Evolutionary conservation across 2,888 invertebrate genomes (phyloP), one percentile per base, ranked within the genome.

Genomic region (Yponomeuta sedellus): DNA sequence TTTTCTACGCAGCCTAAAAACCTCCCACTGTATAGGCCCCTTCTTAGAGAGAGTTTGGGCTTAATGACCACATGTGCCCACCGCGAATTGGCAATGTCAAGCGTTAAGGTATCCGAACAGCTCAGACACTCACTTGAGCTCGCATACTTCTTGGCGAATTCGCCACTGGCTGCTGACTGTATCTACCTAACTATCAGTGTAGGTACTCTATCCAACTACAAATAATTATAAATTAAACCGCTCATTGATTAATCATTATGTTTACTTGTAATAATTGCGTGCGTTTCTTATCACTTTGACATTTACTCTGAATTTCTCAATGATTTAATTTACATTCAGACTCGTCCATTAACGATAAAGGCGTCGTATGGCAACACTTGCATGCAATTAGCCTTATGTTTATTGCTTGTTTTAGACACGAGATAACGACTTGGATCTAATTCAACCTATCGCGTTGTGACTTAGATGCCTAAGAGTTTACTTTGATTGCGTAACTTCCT

Each of bases 311-410:
- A 25, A 25, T 25, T 64, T 64, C 52, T 64, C 57, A 64, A 64
- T 64, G 64, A 64, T 64, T 64, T 64, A 64, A 64, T 56, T 64
- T 64, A 52, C 52, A 56, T 64, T 57, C 52, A 64, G 25, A 52
- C 25, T 44, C 20, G 44, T 39, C 16, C 19, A 12, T 64, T 22
- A 19, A 44, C 34, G 52, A 64, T 64, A 52, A 39, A 44, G 20
- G 11, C 57, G 28, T 28, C 19, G 25, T 11, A 56, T 64, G 52
- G 56, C n/a, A 64, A 64, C 64, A 64, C 64, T 64, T 57, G 64
- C 57, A 25, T 6, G 56, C 64, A 64, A 64, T 64, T 64, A 64
- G 28, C 22, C n/a, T 56, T 10, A 64, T 64, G 40, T 64, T 64
- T 64, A 64, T 40, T 64, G 63, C 63, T 16, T 64, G 19, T 40